phyloP scores from a whole-genome alignment of 2,888 invertebrate genomes.

The Margaritifera margaritifera region DNA sequence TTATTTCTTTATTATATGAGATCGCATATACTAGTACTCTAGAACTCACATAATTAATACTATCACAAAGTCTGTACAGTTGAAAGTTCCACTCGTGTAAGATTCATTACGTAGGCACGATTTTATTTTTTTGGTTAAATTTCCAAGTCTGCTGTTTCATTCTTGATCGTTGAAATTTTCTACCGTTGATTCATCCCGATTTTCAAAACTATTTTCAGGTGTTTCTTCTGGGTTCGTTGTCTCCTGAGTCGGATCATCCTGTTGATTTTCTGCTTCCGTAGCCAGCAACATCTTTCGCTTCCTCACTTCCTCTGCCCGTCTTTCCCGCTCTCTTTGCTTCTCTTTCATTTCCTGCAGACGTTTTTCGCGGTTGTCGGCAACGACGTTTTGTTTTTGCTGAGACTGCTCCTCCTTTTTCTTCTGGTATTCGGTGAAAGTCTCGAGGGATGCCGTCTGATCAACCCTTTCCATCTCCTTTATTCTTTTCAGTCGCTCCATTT shows the following conservation, averaged over 20 bases:
- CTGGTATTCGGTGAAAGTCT: constrained; percentile 56
- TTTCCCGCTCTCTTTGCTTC: constrained; percentile 56
- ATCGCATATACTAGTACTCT: no score
- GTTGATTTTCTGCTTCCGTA: constrained; percentile 24
- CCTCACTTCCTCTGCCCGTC: constrained; percentile 61
- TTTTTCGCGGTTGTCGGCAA: constrained; percentile 57
- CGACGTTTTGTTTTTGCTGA: constrained; percentile 59
- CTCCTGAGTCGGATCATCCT: background rate
- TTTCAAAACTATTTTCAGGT: no score
- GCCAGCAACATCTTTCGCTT: constrained; percentile 55
- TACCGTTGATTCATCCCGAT: no score
- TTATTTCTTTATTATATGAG: no score
- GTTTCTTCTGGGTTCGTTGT: no score
- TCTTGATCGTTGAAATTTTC: no score
- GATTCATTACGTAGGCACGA: no score
- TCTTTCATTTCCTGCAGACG: constrained; percentile 57
- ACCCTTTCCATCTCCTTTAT: constrained; percentile 60
- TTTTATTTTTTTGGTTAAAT: no score
- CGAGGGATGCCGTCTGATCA: constrained; percentile 57
- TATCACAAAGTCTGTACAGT: no score
- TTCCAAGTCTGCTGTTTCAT: no score
- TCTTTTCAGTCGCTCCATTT: constrained; percentile 61
- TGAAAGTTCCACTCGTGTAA: no score
- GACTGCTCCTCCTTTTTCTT: constrained; percentile 54
- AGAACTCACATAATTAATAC: no score